These are phyloP conservation scores for Pimpla rufipes DNA, from an alignment of 2,888 invertebrate genomes.

Conservation along the genomic window DNA sequence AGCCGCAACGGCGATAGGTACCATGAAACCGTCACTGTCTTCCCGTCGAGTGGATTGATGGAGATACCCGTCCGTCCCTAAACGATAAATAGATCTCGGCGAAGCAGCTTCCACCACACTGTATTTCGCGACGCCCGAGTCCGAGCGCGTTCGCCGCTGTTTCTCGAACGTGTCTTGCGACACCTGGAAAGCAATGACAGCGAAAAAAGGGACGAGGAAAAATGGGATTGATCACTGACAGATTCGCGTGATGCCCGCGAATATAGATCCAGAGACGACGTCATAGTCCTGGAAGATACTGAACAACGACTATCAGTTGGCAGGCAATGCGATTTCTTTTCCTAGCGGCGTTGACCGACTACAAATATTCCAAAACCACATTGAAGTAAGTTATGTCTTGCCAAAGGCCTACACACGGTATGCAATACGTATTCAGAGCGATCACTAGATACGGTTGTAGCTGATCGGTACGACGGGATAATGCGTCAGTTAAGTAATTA, in stretches of 20 bases:
- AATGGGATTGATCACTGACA: neutral
- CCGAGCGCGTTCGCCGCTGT: neutral
- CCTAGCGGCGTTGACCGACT: too few relatives aligned
- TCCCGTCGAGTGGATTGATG: slow-evolving; percentile 78
- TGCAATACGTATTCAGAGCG: too few relatives aligned
- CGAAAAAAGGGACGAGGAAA: neutral
- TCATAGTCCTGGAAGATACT: too few relatives aligned
- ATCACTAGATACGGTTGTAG: too few relatives aligned
- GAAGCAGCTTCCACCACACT: slow-evolving; percentile 5
- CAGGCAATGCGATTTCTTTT: too few relatives aligned
- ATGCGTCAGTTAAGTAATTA: too few relatives aligned
- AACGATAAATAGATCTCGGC: slow-evolving; percentile 72
- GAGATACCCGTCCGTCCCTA: slow-evolving; percentile 77
- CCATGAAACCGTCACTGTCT: slow-evolving; percentile 71
- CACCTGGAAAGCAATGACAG: neutral
- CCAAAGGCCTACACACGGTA: too few relatives aligned
- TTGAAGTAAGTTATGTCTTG: too few relatives aligned
- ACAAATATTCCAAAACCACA: too few relatives aligned
- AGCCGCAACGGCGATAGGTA: slow-evolving; percentile 48
- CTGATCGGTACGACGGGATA: too few relatives aligned
- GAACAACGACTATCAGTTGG: too few relatives aligned
- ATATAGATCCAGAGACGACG: too few relatives aligned
- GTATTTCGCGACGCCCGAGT: slow-evolving; percentile 2
- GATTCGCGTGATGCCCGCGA: neutral
- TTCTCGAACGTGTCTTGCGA: slow-evolving; percentile 7